Percentiles rank a stretch among this genome's conserved stretches.
phyloP scores from a whole-genome alignment of 2,113 vertebrate genomes.

The Sialia sialis region DNA sequence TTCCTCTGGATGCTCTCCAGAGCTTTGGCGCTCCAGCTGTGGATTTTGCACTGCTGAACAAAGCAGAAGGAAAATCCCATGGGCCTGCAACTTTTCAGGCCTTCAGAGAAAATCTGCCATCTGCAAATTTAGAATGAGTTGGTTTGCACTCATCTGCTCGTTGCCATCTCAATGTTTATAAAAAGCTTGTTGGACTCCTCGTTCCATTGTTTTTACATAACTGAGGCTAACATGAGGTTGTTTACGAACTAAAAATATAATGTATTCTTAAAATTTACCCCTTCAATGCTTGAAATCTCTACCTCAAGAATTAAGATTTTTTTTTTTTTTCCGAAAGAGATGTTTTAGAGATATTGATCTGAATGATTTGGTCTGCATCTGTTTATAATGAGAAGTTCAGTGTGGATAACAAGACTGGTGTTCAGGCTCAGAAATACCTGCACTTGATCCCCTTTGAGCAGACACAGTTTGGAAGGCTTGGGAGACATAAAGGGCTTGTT shows the following conservation, averaged over 20 bases:
- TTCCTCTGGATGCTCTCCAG: conserved; percentile 58
- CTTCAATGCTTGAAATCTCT: background rate
- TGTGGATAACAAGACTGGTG: background rate
- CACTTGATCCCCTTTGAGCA: background rate
- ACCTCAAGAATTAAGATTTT: background rate
- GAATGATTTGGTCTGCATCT: background rate
- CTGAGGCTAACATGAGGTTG: background rate
- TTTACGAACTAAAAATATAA: background rate
- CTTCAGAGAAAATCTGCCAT: conserved; percentile 25
- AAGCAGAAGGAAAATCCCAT: conserved; percentile 42
- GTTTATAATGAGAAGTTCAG: background rate
- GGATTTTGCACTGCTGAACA: conserved; percentile 36
- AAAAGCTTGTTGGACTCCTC: background rate
- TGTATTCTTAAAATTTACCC: background rate
- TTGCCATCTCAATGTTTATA: background rate
- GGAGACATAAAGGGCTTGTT: background rate
- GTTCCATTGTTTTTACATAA: background rate
- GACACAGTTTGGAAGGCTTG: background rate
- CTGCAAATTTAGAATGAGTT: conserved; percentile 35
- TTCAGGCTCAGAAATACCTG: background rate
- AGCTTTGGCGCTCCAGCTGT: conserved; percentile 15
- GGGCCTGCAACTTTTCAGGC: conserved; percentile 4
- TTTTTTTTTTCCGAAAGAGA: background rate
- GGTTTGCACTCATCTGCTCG: background rate
- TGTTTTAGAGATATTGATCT: background rate